phyloP scores from a whole-genome alignment of 2,113 vertebrate species.

The Ahaetulla prasina region DNA sequence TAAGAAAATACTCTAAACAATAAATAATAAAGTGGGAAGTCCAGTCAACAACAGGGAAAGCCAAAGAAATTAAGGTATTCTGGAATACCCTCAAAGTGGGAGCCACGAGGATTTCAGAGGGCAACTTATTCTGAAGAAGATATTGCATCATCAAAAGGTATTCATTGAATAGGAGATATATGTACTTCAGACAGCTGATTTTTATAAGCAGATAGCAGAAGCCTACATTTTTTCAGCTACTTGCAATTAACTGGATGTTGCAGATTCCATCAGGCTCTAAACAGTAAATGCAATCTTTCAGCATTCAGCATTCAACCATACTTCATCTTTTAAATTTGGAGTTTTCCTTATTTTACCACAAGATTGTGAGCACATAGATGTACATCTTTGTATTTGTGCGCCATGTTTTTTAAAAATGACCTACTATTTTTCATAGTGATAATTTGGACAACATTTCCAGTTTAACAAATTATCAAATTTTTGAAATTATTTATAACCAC shows the following conservation, averaged over 20 bases:
- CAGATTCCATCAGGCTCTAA: neutral
- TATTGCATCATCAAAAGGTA: neutral
- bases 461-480: neutral
- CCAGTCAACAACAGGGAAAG: neutral
- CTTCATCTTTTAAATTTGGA: neutral
- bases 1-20: neutral
- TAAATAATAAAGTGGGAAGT: neutral
- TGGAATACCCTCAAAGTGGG: neutral
- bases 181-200: neutral
- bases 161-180: neutral
- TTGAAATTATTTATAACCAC: neutral
- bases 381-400: neutral
- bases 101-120: neutral
- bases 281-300: neutral
- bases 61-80: neutral
- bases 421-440: neutral
- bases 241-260: neutral
- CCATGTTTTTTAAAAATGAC: accelerated
- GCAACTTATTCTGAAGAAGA: neutral
- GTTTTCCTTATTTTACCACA: too few species aligned
- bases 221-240: neutral
- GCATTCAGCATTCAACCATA: neutral
- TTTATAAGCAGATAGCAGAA: neutral
- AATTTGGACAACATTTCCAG: neutral
- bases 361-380: neutral